Evolutionary conservation across 2,113 vertebrate species (phyloP).

Genomic region (Progne subis): DNA sequence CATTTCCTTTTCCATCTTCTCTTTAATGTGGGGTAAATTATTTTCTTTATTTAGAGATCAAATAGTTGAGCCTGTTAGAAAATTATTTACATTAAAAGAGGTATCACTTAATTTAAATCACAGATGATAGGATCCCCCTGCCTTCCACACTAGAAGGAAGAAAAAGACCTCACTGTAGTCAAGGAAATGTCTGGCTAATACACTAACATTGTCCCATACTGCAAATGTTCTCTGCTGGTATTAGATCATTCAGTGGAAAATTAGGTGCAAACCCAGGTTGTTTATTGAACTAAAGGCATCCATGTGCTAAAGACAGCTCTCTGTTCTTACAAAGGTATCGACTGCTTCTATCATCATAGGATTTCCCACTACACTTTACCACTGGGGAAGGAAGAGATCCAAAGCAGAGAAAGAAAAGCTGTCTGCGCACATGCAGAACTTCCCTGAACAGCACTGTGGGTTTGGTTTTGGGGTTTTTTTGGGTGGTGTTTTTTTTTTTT

Average conservation of each 20-base stretch:
- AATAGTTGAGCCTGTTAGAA: not conserved
- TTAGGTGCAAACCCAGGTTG: constrained; percentile 38
- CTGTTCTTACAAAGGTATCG: constrained; percentile 43
- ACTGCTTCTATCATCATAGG: constrained; percentile 46
- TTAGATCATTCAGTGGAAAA: constrained; percentile 27
- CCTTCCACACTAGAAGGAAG: not conserved
- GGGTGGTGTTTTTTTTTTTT: too few species aligned
- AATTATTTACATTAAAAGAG: not conserved
- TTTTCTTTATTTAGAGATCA: not conserved
- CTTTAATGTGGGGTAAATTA: not conserved
- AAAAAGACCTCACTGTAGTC: not conserved
- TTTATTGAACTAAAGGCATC: constrained; percentile 60
- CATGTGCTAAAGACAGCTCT: constrained; percentile 5
- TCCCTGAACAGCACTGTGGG: constrained; percentile 46
- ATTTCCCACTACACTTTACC: constrained; percentile 37
- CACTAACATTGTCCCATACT: not conserved
- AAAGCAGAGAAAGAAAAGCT: constrained; percentile 45
- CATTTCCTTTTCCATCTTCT: not conserved
- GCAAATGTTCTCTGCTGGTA: constrained; percentile 21
- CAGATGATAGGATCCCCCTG: not conserved
- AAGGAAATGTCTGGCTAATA: not conserved
- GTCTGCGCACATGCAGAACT: constrained; percentile 34
- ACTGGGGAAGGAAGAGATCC: constrained; percentile 51
- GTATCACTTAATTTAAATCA: not conserved
- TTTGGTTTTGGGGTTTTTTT: constrained; percentile 21